Conservation (phyloP, 1,140 invertebrate genomes). For the Heliconius congener region DNA sequence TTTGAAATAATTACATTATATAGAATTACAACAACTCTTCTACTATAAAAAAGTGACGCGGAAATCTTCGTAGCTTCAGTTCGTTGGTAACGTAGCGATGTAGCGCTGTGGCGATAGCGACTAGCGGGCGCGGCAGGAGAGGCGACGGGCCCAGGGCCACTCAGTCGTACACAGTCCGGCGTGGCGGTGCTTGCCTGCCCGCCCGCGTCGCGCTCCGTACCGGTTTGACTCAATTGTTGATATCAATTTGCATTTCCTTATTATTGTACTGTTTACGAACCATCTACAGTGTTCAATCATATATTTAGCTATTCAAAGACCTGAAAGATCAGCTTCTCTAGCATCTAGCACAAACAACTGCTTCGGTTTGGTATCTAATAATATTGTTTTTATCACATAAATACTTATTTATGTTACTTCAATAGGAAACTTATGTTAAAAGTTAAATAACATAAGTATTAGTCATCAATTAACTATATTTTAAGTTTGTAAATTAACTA, state of each 20-base stretch:
- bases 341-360: background rate
- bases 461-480: too few species aligned
- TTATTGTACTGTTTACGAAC: background rate
- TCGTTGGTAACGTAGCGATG: background rate
- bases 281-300: background rate
- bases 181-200: background rate
- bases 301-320: background rate
- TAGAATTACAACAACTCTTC: background rate
- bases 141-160: conserved; percentile 1
- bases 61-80: background rate
- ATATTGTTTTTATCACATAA: background rate
- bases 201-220: background rate
- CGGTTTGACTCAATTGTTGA: conserved; percentile 10
- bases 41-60: background rate
- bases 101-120: background rate
- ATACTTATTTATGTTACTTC: background rate
- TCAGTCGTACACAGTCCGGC: background rate
- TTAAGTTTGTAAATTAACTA: background rate
- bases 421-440: background rate
- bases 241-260: conserved; percentile 3
- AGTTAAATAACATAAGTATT: background rate
- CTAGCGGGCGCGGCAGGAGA: conserved; percentile 1
- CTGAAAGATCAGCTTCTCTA: background rate
- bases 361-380: background rate
- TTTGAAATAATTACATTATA: too few species aligned